A percentile compares a stretch with the other conserved stretches of the same genome.
These are phyloP conservation scores for Gadopsis marmoratus DNA, from an alignment of 2,797 vertebrate genomes.

Conservation along the genomic window DNA sequence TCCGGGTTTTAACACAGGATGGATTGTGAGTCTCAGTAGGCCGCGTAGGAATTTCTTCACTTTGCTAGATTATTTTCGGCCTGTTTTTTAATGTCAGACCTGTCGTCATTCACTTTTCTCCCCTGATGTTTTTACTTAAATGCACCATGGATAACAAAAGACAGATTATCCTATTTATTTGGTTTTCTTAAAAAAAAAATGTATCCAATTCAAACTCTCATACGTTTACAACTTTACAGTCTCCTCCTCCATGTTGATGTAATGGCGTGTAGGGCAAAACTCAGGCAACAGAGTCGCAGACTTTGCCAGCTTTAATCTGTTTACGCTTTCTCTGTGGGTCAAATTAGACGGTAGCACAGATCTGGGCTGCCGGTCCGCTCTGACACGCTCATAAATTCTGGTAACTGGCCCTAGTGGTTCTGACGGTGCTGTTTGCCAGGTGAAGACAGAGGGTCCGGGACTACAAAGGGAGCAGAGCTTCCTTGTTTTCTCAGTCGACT, in stretches of 20 bases:
- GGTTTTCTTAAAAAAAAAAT: slow-evolving; percentile 15
- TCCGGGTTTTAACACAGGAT: slow-evolving; percentile 62
- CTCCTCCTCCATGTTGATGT: slow-evolving; percentile 33
- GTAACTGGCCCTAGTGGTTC: slow-evolving; percentile 74
- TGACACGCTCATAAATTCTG: slow-evolving; percentile 77
- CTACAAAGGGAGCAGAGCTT: slow-evolving; percentile 72
- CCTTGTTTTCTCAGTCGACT: slow-evolving; percentile 71
- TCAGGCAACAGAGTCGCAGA: slow-evolving; percentile 45
- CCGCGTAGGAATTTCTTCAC: slow-evolving; percentile 54
- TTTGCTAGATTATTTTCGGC: slow-evolving; percentile 71
- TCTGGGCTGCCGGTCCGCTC: slow-evolving; percentile 58
- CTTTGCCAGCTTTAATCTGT: slow-evolving; percentile 67
- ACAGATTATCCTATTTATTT: slow-evolving; percentile 35
- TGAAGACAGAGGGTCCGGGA: slow-evolving; percentile 67
- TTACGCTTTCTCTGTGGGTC: slow-evolving; percentile 80
- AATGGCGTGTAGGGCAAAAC: slow-evolving; percentile 18
- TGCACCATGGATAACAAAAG: slow-evolving; percentile 35
- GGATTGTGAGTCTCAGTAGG: slow-evolving; percentile 67
- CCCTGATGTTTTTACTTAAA: slow-evolving; percentile 46
- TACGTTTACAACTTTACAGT: slow-evolving; percentile 24
- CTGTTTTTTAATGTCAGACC: slow-evolving; percentile 48
- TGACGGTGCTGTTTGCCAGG: slow-evolving; percentile 75
- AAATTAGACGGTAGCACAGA: slow-evolving; percentile 78
- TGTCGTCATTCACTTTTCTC: slow-evolving; percentile 20
- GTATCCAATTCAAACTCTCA: slow-evolving; percentile 13